A percentile compares a stretch with the other conserved stretches of the same genome.
Conservation (phyloP, 2,797 vertebrate genomes). For the Peromyscus eremicus region DNA sequence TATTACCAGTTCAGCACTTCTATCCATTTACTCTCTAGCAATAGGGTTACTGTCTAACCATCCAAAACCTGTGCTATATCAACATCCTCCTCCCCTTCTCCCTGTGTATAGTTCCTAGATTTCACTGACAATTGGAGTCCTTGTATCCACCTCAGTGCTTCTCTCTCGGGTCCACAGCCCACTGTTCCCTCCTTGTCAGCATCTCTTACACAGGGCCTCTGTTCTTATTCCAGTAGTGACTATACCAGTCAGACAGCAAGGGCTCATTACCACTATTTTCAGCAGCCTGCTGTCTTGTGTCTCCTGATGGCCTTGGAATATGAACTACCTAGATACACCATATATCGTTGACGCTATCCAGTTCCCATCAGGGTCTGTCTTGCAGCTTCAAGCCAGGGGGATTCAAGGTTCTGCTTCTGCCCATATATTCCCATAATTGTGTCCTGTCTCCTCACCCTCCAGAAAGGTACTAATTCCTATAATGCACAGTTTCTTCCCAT, state of each 20-base stretch:
- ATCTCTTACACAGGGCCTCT: background rate
- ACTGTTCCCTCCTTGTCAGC: background rate
- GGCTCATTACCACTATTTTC: background rate
- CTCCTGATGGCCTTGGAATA: background rate
- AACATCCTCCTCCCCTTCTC: rapidly evolving
- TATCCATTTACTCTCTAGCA: background rate
- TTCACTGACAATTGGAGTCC: rapidly evolving
- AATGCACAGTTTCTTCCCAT: rapidly evolving
- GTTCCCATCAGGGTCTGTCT: background rate
- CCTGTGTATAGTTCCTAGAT: background rate
- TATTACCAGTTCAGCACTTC: conserved; percentile 4
- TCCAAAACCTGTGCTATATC: background rate
- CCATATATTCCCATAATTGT: background rate
- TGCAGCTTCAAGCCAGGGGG: background rate
- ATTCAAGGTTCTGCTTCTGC: background rate
- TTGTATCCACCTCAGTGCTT: background rate
- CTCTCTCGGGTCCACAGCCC: background rate
- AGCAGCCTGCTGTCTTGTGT: background rate
- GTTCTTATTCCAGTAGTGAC: background rate
- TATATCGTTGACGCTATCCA: rapidly evolving
- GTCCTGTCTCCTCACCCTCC: no score
- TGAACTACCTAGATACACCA: background rate
- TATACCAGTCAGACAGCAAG: background rate
- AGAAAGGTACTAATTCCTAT: background rate
- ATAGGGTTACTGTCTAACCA: background rate